A percentile compares a stretch with the other conserved stretches of the same genome.
phyloP scores from a whole-genome alignment of 2,888 invertebrate species.

The Seira ritae region DNA sequence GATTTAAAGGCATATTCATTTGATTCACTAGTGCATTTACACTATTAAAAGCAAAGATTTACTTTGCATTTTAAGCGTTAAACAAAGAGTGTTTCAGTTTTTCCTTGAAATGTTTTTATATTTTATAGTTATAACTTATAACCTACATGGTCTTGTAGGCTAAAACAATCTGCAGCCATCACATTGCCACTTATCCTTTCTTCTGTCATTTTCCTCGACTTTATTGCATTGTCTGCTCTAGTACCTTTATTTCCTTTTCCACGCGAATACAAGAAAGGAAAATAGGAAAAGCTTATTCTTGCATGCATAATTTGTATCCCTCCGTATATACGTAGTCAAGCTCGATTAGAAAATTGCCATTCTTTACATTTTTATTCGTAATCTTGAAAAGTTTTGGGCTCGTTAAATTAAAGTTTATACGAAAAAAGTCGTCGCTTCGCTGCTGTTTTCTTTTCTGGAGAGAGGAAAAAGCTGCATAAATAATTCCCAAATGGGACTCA shows the following conservation, averaged over 20 bases:
- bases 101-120: no score
- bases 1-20: no score
- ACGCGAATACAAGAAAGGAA: background rate
- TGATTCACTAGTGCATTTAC: no score
- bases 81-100: no score
- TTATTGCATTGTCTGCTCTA: conserved; percentile 41
- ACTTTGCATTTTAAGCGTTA: no score
- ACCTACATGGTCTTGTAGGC: no score
- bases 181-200: no score
- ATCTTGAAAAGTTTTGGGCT: conserved; percentile 56
- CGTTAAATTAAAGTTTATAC: conserved; percentile 55
- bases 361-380: conserved; percentile 59
- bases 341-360: conserved; percentile 61
- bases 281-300: background rate
- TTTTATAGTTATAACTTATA: conserved; percentile 2
- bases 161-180: no score
- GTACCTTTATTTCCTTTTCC: conserved; percentile 6
- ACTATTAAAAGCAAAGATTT: no score
- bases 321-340: conserved; percentile 29
- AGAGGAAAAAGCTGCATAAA: conserved; percentile 45
- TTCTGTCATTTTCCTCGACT: conserved; percentile 53
- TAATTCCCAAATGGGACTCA: conserved; percentile 59
- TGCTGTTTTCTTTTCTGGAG: conserved; percentile 21
- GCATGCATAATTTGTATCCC: conserved; percentile 26
- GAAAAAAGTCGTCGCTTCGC: conserved; percentile 41